These are phyloP conservation scores for Cephus cinctus DNA, from an alignment of 1,140 invertebrate genomes.

Conservation along the genomic window DNA sequence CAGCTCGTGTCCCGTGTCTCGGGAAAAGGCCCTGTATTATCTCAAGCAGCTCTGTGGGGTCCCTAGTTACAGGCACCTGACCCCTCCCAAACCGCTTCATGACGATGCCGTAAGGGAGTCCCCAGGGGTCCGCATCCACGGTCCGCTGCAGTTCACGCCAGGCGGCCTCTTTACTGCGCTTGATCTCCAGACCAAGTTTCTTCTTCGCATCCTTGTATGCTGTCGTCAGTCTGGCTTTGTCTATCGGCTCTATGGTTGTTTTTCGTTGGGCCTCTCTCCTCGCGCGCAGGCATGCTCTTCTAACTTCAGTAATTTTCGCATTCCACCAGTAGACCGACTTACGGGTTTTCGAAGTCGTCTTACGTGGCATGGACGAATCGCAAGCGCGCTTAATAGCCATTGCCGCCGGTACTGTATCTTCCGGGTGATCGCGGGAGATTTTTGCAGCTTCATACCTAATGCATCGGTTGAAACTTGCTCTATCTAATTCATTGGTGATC, in stretches of 20 bases:
- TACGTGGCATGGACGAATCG: neutral
- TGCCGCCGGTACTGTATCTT: too few species aligned
- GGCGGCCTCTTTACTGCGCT: neutral
- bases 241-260: too few species aligned
- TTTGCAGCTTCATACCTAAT: neutral
- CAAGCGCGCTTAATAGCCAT: neutral
- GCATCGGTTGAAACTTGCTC: neutral
- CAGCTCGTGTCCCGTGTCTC: neutral
- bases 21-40: neutral
- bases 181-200: neutral
- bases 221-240: too few species aligned
- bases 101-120: neutral
- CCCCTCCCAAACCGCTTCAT: neutral
- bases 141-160: neutral
- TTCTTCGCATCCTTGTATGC: neutral
- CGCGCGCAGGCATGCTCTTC: neutral
- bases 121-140: neutral
- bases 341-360: neutral
- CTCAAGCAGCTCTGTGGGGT: neutral
- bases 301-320: neutral
- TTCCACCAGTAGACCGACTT: neutral
- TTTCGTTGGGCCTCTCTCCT: neutral
- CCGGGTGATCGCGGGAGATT: too few species aligned
- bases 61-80: too few species aligned
- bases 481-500: neutral